Conservation (phyloP, 2,888 invertebrate genomes). For the Cacoxenus indagator region DNA sequence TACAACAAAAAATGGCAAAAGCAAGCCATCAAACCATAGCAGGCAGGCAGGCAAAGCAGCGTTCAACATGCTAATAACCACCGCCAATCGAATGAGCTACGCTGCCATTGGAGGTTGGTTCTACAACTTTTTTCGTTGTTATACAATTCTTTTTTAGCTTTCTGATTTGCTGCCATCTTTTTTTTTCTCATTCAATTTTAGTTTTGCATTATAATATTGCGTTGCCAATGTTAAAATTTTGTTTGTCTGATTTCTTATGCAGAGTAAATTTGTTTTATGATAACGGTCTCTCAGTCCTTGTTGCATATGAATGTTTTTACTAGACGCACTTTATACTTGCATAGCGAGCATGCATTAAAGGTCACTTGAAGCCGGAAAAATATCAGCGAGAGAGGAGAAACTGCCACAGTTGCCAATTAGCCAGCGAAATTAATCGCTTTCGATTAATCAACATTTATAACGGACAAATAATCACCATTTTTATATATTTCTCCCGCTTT, state of each 20-base stretch:
- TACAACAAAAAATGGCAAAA: slow-evolving; percentile 21
- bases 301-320: no score
- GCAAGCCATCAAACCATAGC: neutral
- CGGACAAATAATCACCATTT: neutral
- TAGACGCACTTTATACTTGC: no score
- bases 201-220: no score
- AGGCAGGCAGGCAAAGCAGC: neutral
- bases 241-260: no score
- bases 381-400: neutral
- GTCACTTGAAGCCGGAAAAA: slow-evolving; percentile 6
- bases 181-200: slow-evolving; percentile 8
- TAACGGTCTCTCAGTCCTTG: no score
- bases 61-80: slow-evolving; percentile 14
- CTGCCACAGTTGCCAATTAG: slow-evolving; percentile 43
- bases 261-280: no score
- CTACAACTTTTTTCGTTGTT: neutral
- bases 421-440: slow-evolving; percentile 45
- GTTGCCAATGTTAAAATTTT: no score
- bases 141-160: neutral
- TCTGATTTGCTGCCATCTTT: neutral
- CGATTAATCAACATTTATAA: slow-evolving; percentile 47
- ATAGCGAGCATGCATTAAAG: neutral
- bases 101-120: neutral
- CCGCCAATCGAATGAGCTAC: slow-evolving; percentile 7
- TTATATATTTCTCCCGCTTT: slow-evolving; percentile 17